phyloP scores from a whole-genome alignment of 2,888 invertebrate species.

The Drosophila gaucha region DNA sequence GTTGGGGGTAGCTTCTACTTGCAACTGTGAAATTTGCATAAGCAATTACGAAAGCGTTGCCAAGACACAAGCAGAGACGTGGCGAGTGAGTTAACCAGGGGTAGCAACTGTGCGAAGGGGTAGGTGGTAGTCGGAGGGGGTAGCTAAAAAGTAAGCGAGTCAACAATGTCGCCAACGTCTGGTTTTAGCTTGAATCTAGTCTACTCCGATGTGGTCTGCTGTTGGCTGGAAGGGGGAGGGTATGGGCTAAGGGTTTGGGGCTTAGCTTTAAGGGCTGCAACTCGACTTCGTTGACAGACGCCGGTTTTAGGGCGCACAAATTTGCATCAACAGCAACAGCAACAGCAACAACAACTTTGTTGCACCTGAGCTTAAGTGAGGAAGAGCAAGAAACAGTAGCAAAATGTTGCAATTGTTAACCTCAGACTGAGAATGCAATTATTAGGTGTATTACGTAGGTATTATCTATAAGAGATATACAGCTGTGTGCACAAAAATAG shows the following conservation, averaged over 20 bases:
- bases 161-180: constrained; percentile 33
- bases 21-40: constrained; percentile 74
- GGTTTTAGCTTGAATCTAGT: constrained; percentile 13
- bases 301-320: constrained; percentile 27
- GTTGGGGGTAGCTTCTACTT: constrained; percentile 18
- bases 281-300: constrained; percentile 24
- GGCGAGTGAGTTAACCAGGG: background rate
- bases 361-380: constrained; percentile 12
- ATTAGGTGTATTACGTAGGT: background rate
- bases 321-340: constrained; percentile 42
- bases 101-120: background rate
- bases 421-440: constrained; percentile 19
- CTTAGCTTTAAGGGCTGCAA: background rate
- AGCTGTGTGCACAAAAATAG: too few species aligned
- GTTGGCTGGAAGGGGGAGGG: background rate
- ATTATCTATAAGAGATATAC: too few species aligned
- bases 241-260: background rate
- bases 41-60: constrained; percentile 71
- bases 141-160: constrained; percentile 15
- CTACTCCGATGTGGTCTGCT: constrained; percentile 17
- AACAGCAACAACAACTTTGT: constrained; percentile 16
- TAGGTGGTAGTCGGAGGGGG: background rate
- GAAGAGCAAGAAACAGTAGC: background rate
- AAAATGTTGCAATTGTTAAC: constrained; percentile 6
- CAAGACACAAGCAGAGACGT: constrained; percentile 20